phyloP scores from a whole-genome alignment of 2,797 vertebrate genomes.

The Lates japonicus region DNA sequence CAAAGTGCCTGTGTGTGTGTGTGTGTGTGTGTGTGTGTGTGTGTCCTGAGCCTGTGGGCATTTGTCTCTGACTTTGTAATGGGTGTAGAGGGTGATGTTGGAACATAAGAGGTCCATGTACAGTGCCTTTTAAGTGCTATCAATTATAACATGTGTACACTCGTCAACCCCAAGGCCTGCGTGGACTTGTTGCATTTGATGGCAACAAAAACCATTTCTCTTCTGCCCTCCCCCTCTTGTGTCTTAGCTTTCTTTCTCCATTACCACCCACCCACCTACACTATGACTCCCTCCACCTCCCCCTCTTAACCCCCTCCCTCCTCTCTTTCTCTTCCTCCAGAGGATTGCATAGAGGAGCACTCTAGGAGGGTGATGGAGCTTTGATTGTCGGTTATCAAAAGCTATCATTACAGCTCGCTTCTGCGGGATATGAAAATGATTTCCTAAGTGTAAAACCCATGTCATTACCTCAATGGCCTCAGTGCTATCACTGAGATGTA shows the following conservation, averaged over 20 bases:
- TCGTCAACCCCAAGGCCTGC: constrained; percentile 55
- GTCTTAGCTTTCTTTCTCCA: constrained; percentile 31
- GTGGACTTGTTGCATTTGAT: constrained; percentile 69
- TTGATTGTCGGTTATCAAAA: constrained; percentile 86
- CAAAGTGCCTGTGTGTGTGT: constrained; percentile 42
- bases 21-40: constrained; percentile 35
- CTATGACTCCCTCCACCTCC: constrained; percentile 40
- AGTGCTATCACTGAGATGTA: constrained; percentile 71
- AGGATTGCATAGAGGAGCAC: constrained; percentile 75
- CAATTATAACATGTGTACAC: constrained; percentile 70
- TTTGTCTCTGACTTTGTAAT: constrained; percentile 77
- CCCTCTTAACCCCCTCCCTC: constrained; percentile 47
- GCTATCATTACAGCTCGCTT: constrained; percentile 83
- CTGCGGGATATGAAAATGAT: constrained; percentile 83
- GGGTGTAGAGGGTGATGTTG: constrained; percentile 52
- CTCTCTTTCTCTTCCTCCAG: constrained; percentile 53
- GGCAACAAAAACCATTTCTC: constrained; percentile 52
- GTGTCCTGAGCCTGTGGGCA: constrained; percentile 47
- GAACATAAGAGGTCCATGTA: constrained; percentile 58
- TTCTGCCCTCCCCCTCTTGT: not conserved
- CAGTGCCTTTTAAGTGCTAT: constrained; percentile 58
- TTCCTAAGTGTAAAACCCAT: constrained; percentile 83
- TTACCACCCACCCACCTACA: constrained; percentile 35
- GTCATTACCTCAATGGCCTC: constrained; percentile 83
- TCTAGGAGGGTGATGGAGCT: constrained; percentile 81